Evolutionary conservation across 2,888 invertebrate species (phyloP).

Genomic region (Dioctria linearis): DNA sequence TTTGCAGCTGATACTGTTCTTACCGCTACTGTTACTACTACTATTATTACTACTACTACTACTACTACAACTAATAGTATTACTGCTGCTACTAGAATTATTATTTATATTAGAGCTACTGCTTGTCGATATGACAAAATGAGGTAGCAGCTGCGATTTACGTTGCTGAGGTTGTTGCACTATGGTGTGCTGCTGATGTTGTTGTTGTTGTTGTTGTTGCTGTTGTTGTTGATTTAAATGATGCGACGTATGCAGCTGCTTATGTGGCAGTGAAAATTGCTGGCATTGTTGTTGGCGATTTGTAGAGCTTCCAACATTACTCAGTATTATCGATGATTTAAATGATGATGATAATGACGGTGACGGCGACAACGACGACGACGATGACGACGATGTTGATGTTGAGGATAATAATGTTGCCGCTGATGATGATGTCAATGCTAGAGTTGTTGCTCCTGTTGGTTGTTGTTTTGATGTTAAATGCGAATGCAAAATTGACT

Average conservation of each 20-base stretch:
- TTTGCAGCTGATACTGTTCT: conserved; percentile 25
- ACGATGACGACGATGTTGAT: conserved; percentile 60
- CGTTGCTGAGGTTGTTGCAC: conserved; percentile 27
- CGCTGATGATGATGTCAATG: conserved; percentile 56
- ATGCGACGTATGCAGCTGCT: conserved; percentile 55
- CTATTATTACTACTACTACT: conserved; percentile 60
- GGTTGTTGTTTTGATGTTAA: conserved; percentile 68
- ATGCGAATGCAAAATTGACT: conserved; percentile 69
- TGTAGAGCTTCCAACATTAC: conserved; percentile 55
- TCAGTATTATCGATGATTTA: conserved; percentile 60
- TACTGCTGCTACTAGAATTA: conserved; percentile 34
- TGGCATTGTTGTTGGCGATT: conserved; percentile 65
- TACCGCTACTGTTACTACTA: conserved; percentile 54
- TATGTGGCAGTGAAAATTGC: conserved; percentile 61
- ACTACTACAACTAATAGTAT: conserved; percentile 51
- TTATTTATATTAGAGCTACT: conserved; percentile 37
- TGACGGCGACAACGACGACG: conserved; percentile 56
- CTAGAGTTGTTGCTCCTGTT: conserved; percentile 59
- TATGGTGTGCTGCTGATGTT: background rate
- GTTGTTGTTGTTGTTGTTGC: conserved; percentile 38
- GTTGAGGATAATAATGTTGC: conserved; percentile 55
- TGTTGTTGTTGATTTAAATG: conserved; percentile 56
- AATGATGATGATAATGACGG: conserved; percentile 64
- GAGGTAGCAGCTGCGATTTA: conserved; percentile 58
- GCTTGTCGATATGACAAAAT: conserved; percentile 61